A percentile compares a stretch with the other conserved stretches of the same genome.
Evolutionary conservation across 2,113 vertebrate species (phyloP).

Genomic region (Apus apus): DNA sequence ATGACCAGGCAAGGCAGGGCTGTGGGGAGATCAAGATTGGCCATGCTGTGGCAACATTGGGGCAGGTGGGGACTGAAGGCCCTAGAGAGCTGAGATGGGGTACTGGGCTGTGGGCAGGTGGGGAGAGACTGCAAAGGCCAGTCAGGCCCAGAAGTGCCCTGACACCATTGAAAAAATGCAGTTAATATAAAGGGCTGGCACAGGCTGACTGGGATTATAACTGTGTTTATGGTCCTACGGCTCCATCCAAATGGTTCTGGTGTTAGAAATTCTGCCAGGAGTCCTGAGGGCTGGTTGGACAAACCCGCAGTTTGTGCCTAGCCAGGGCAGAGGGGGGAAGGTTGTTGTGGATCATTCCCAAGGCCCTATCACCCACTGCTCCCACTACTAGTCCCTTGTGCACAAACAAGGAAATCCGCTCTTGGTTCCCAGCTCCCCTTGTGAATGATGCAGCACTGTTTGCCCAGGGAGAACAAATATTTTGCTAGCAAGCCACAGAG

Average conservation of each 20-base stretch:
- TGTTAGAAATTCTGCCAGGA: not conserved
- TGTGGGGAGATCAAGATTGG: not conserved
- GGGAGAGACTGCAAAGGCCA: not conserved
- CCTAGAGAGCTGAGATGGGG: not conserved
- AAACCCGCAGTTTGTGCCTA: not conserved
- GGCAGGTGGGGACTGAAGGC: too few relatives aligned
- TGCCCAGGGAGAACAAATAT: not conserved
- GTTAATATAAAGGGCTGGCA: not conserved
- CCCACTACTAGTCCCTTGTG: too few relatives aligned
- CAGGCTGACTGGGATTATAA: not conserved
- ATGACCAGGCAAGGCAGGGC: not conserved
- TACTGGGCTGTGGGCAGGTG: not conserved
- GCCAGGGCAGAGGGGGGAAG: not conserved
- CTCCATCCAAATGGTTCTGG: not conserved
- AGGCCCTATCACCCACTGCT: not conserved
- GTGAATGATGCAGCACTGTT: not conserved
- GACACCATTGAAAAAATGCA: not conserved
- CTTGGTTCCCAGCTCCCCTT: not conserved
- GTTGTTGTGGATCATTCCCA: not conserved
- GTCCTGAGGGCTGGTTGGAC: rapidly evolving
- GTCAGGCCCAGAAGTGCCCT: not conserved
- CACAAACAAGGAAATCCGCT: not conserved
- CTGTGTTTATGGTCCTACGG: not conserved
- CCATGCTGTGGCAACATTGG: rapidly evolving
- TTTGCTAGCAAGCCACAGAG: not conserved